phyloP scores from a whole-genome alignment of 2,797 vertebrate species.

The Macropus fuliginosus region DNA sequence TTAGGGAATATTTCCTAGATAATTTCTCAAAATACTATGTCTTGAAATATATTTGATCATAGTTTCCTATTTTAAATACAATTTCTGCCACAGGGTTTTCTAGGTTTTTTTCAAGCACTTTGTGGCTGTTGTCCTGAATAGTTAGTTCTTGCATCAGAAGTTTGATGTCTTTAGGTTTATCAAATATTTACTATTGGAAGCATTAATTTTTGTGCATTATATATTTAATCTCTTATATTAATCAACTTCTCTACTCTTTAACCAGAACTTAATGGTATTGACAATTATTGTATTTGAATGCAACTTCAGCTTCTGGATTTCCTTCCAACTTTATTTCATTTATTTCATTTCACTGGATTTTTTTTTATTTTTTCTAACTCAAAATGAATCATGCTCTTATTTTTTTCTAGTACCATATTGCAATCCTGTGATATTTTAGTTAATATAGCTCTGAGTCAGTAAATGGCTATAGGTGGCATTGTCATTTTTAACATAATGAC shows the following conservation, averaged over 20 bases:
- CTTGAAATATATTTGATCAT: background rate
- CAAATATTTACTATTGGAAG: background rate
- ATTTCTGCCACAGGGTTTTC: background rate
- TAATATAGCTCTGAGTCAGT: background rate
- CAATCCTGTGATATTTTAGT: background rate
- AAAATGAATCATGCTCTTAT: background rate
- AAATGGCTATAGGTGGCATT: background rate
- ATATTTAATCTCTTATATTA: background rate
- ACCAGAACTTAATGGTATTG: background rate
- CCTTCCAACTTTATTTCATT: background rate
- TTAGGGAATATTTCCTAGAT: background rate
- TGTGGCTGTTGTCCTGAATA: background rate
- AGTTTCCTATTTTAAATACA: background rate
- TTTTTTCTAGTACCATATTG: background rate
- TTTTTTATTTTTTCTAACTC: background rate
- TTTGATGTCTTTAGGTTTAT: background rate
- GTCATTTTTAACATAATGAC: background rate
- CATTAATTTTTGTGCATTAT: background rate
- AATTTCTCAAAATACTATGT: background rate
- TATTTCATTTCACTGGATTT: background rate
- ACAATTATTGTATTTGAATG: background rate
- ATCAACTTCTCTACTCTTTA: background rate
- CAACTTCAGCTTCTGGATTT: background rate
- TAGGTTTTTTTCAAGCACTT: background rate
- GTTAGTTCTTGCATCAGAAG: background rate